phyloP scores from a whole-genome alignment of 2,797 vertebrate species.

The Neostethus bicornis region DNA sequence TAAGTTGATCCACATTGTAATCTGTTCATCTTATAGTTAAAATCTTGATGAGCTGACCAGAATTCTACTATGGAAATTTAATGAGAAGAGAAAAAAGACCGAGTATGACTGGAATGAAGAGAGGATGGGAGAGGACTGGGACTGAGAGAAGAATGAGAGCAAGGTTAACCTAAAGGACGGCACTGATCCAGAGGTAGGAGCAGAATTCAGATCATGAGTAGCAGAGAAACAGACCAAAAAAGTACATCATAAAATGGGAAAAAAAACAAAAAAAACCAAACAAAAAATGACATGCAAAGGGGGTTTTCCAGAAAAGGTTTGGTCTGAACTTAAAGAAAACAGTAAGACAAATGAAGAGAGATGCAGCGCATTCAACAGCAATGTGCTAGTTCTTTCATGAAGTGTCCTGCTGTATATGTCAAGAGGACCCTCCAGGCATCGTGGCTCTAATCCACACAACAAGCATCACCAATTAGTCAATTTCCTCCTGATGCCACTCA shows the following conservation, averaged over 20 bases:
- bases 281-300: slow-evolving; percentile 3
- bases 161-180: slow-evolving; percentile 67
- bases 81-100: background rate
- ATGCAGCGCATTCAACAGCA: slow-evolving; percentile 53
- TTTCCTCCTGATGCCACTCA: slow-evolving; percentile 13
- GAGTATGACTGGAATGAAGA: background rate
- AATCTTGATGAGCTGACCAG: slow-evolving; percentile 1
- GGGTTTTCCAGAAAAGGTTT: slow-evolving; percentile 15
- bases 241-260: too few relatives aligned
- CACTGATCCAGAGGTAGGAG: slow-evolving; percentile 41
- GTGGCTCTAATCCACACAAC: slow-evolving; percentile 42
- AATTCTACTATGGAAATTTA: background rate
- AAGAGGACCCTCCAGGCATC: slow-evolving; percentile 53
- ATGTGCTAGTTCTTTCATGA: slow-evolving; percentile 46
- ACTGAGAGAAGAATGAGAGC: slow-evolving; percentile 52
- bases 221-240: slow-evolving; percentile 6
- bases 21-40: slow-evolving; percentile 15
- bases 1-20: too few relatives aligned
- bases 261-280: slow-evolving; percentile 13
- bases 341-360: slow-evolving; percentile 5
- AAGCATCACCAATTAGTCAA: slow-evolving; percentile 56
- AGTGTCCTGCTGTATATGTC: slow-evolving; percentile 58
- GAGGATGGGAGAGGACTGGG: slow-evolving; percentile 22
- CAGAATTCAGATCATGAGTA: slow-evolving; percentile 61
- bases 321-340: slow-evolving; percentile 5